Evolutionary conservation across 1,140 invertebrate species (phyloP).

Genomic region (Pseudomyrmex dendroicus): DNA sequence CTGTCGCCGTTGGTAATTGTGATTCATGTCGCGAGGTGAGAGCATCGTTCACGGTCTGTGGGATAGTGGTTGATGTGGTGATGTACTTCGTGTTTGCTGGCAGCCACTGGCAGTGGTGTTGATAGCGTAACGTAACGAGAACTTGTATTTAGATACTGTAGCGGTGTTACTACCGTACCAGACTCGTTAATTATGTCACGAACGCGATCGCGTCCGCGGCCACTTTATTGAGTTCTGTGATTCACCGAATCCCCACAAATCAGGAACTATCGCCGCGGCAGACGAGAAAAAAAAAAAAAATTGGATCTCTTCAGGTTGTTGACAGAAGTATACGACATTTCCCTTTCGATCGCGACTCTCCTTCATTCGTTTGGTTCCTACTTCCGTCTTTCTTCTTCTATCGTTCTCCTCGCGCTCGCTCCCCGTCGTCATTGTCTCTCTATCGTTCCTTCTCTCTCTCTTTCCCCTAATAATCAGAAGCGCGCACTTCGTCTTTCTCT

Average conservation of each 20-base stretch:
- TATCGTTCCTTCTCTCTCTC: not conserved
- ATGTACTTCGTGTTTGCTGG: constrained; percentile 15
- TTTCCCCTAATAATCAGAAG: constrained; percentile 25
- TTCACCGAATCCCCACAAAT: not conserved
- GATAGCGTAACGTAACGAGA: constrained; percentile 14
- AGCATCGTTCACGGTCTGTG: constrained; percentile 1
- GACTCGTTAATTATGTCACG: constrained; percentile 48
- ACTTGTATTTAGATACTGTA: not conserved
- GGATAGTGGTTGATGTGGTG: not conserved
- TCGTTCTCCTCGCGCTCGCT: not conserved
- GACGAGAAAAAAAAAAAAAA: not conserved
- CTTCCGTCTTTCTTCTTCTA: not conserved
- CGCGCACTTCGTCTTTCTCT: constrained; percentile 33
- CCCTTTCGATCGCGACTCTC: not conserved
- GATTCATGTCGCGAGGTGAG: constrained; percentile 16
- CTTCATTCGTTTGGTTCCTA: not conserved
- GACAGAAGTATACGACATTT: constrained; percentile 12
- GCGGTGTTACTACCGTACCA: not conserved
- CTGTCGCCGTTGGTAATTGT: constrained; percentile 6
- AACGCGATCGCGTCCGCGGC: constrained; percentile 6
- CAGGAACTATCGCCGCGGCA: not conserved
- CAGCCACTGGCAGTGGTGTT: not conserved
- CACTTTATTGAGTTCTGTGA: not conserved
- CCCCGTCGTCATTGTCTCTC: not conserved
- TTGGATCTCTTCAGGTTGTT: constrained; percentile 10